Base-by-base conservation (phyloP, 2,888 invertebrate species). In the Heliconius ismenius region DNA sequence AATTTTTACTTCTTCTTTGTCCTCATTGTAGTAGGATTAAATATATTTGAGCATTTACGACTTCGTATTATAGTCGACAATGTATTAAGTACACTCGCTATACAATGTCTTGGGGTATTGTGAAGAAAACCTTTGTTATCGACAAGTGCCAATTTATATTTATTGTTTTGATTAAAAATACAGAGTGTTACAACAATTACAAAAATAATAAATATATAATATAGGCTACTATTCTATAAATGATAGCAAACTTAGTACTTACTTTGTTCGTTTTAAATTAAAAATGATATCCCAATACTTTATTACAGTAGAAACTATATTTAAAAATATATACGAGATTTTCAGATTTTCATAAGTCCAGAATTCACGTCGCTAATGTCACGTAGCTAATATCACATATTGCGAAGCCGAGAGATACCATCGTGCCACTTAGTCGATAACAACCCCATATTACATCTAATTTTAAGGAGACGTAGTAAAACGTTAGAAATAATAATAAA, bases 321-420 rank as follows among this genome's bases (percentile, higher is more conserved):
- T 18, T 18, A 18, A 43, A 43, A 54, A 54, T n/a, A 54, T 58
- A 58, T n/a, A 9, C 7, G 9, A 32, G 7, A 62, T 62, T 26
- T 67, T 15, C 24, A 67, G 24, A 67, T 39, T 67, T 43, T 24
- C 39, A 65, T 43, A 67, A 67, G 13, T 15, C 15, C 24, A 67
- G 67, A 67, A 43, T 43, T 67, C 67, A 67, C 9, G 67, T 67
- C 24, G n/a, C 43, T 67, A 67, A 67, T 67, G 39, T 43, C 67
- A 67, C 67, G 67, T 67, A 67, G 67, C 67, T 67, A 39, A 67
- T 67, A 67, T 67, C 24, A 24, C 24, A 39, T 67, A 67, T 67
- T 67, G 39, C 39, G 39, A 43, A 39, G 39, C 24, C 9, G 39
- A 24, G 67, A 24, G 39, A 67, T 67, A 24, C 67, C 67, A 67